A percentile compares a stretch with the other conserved stretches of the same genome.
Evolutionary conservation across 64 coral and sea anemone species (phyloP).

Genomic region (Orbicella faveolata): DNA sequence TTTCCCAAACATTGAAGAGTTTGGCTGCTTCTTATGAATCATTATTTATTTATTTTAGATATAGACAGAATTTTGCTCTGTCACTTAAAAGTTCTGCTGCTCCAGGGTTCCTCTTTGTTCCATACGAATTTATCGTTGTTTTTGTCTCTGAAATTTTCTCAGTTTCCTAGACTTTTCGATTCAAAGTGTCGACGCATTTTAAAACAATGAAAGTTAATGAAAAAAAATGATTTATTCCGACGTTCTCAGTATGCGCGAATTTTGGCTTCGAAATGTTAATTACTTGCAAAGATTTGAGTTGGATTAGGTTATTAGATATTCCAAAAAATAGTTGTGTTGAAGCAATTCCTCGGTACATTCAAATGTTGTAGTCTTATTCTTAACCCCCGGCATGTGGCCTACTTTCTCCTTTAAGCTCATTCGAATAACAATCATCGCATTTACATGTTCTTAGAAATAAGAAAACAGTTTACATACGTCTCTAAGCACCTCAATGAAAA

Average conservation of each 20-base stretch:
- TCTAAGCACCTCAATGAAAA: not conserved
- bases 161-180: not conserved
- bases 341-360: not conserved
- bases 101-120: not conserved
- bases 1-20: too few relatives aligned
- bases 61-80: not conserved
- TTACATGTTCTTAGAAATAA: not conserved
- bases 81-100: not conserved
- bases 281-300: not conserved
- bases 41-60: not conserved
- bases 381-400: not conserved
- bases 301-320: not conserved
- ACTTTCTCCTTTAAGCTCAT: not conserved
- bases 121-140: not conserved
- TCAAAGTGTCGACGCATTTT: not conserved
- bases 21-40: not conserved
- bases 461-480: not conserved
- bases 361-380: not conserved
- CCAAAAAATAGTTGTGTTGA: not conserved
- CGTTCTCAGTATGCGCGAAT: too few relatives aligned
- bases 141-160: not conserved
- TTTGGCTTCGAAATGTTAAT: not conserved
- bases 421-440: not conserved
- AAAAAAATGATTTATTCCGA: too few relatives aligned
- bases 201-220: too few relatives aligned